A percentile compares a stretch with the other conserved stretches of the same genome.
Evolutionary conservation across 2,113 vertebrate species (phyloP).

Genomic region (Anhinga anhinga): DNA sequence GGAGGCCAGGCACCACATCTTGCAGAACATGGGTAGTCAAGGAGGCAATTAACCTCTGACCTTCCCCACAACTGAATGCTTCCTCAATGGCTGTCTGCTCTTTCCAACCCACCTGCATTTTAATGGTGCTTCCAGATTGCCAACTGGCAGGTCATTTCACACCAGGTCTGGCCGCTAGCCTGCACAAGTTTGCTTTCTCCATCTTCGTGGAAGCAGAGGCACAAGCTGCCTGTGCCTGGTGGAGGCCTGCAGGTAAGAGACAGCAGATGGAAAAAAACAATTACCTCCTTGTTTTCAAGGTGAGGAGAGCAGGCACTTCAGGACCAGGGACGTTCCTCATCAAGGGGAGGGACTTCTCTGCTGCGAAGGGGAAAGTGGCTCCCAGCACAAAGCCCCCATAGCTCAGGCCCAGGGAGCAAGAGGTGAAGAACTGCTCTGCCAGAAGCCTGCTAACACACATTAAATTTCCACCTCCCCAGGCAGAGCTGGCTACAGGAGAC

Average conservation of each 20-base stretch:
- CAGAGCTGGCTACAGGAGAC: background rate
- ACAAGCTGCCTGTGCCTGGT: rapidly evolving
- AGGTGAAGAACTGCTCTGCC: background rate
- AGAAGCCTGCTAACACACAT: background rate
- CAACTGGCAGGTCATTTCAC: background rate
- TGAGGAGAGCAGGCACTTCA: rapidly evolving
- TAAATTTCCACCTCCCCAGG: background rate
- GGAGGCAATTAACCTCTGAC: background rate
- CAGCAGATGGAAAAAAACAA: background rate
- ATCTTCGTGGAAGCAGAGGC: background rate
- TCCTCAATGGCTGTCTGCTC: background rate
- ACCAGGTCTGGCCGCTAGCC: background rate
- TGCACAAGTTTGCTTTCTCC: background rate
- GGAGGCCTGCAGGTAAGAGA: background rate
- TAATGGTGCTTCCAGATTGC: background rate
- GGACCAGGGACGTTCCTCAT: rapidly evolving
- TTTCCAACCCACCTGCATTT: background rate
- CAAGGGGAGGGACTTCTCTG: background rate
- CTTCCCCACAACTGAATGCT: background rate
- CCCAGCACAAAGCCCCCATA: background rate
- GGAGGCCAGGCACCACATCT: background rate
- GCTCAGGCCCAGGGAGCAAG: background rate
- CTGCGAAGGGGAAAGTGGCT: background rate
- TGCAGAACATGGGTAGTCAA: background rate
- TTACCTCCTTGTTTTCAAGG: background rate